A percentile compares a stretch with the other conserved stretches of the same genome.
phyloP scores from a whole-genome alignment of 1,140 invertebrate genomes.

The Ladona fulva region DNA sequence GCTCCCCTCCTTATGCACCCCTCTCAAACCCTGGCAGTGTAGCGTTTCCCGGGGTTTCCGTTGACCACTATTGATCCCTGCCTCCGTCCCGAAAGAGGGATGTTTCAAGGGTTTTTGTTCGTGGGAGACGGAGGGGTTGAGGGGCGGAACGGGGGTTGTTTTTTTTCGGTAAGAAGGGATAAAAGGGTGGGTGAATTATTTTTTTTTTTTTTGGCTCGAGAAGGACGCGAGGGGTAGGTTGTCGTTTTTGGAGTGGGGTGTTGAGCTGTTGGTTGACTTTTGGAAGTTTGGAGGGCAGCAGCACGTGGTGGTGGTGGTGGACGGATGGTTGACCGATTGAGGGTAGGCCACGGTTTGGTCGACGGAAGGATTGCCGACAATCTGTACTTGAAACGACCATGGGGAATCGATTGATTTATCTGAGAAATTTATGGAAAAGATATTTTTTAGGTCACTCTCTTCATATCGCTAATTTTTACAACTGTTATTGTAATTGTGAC shows the following conservation, averaged over 20 bases:
- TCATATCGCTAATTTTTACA: too few species aligned
- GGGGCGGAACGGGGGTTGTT: neutral
- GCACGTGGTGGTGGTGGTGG: too few species aligned
- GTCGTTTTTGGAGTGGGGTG: neutral
- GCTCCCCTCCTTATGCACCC: neutral
- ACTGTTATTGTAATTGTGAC: too few species aligned
- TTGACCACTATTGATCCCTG: slow-evolving; percentile 3
- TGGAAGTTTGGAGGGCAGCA: neutral
- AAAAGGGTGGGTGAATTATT: neutral
- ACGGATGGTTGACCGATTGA: too few species aligned
- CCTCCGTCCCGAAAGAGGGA: neutral
- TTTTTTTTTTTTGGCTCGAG: neutral
- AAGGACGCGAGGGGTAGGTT: neutral
- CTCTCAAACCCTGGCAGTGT: neutral
- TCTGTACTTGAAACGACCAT: too few species aligned
- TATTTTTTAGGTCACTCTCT: too few species aligned
- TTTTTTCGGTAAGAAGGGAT: neutral
- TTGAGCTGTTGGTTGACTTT: neutral
- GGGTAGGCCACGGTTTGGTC: too few species aligned
- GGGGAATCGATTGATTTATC: too few species aligned
- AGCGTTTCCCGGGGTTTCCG: neutral
- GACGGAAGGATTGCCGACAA: too few species aligned
- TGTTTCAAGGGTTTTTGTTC: neutral
- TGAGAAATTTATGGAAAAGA: too few species aligned
- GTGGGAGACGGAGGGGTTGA: neutral